phyloP scores from a whole-genome alignment of 2,888 invertebrate species.

The Cynaeus angustus region DNA sequence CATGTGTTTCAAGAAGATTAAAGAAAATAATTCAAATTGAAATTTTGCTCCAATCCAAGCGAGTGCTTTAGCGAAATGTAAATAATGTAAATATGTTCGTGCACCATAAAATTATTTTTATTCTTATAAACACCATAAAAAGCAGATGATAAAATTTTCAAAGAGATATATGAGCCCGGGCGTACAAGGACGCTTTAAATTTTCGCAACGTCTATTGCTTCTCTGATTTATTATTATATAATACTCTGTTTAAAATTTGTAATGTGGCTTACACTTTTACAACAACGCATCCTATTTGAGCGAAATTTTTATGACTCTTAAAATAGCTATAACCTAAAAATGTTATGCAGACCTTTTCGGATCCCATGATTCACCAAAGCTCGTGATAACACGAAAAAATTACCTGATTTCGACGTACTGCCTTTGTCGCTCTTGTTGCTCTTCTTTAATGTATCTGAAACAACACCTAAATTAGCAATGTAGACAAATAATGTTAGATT shows the following conservation, averaged over 20 bases:
- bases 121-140: conserved; percentile 49
- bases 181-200: conserved; percentile 36
- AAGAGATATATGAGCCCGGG: conserved; percentile 41
- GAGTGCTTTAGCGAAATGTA: conserved; percentile 42
- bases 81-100: conserved; percentile 40
- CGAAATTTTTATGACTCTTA: conserved; percentile 11
- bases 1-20: conserved; percentile 23
- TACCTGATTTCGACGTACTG: conserved; percentile 26
- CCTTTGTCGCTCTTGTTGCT: conserved; percentile 39
- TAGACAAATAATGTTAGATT: neutral
- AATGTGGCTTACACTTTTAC: conserved; percentile 1
- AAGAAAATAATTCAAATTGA: conserved; percentile 35
- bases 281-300: conserved; percentile 11
- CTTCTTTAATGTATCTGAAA: conserved; percentile 44
- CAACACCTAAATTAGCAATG: neutral
- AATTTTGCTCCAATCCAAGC: conserved; percentile 35
- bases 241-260: conserved; percentile 8
- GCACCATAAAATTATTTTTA: conserved; percentile 48
- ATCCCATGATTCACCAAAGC: neutral
- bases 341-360: neutral
- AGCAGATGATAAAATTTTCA: conserved; percentile 44
- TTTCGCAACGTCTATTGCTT: conserved; percentile 40
- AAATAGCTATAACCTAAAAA: conserved; percentile 7
- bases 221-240: conserved; percentile 39
- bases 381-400: conserved; percentile 4